Evolutionary conservation across 2,113 vertebrate species (phyloP), one percentile per base, ranked within the genome.

Genomic region (Pardalotus punctatus): DNA sequence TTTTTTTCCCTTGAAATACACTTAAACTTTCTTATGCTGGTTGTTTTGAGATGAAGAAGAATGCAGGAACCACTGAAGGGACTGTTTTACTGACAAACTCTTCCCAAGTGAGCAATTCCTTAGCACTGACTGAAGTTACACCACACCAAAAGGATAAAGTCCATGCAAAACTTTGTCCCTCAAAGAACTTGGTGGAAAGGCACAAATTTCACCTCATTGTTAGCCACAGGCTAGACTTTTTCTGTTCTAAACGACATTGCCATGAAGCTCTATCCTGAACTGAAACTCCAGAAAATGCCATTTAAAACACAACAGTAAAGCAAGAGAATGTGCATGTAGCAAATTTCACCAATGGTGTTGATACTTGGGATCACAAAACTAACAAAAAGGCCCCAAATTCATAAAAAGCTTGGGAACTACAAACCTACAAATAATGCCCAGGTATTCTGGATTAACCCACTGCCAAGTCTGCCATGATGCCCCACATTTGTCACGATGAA

Each of bases 281-380:
- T 23, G 45, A 58, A 31, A 33, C 36, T 53, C 16, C 19, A 60
- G 21, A 57, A 77, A 29, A 89, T 33, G 14, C n/a, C 10, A 1
- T 35, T 24, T 38, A 40, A 82, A 54, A 0, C 7, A 27, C 0
- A 0, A 48, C 9, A 81, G 5, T 6, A 10, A 71, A 58, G 25
- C 21, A 29, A 2, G 4, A 70, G 58, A 67, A 64, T 4, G 6
- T 4, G 57, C 12, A 1, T 0, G 2, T 4, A 71, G n/a, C 35
- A 56, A 14, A 47, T 18, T 13, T 15, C 40, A 33, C 17, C 31
- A 31, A 35, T 58, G 22, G 6, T 7, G 1, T 19, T 67, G 50
- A 4, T 24, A 67, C 56, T 73, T 53, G 53, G n/a, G 31, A 60
- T 53, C 10, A 51, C 48, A 86, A 83, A 82, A 27, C 18, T 47